These are phyloP conservation scores for Drosophila watanabei DNA, from an alignment of 1,140 invertebrate genomes.

Conservation along the genomic window DNA sequence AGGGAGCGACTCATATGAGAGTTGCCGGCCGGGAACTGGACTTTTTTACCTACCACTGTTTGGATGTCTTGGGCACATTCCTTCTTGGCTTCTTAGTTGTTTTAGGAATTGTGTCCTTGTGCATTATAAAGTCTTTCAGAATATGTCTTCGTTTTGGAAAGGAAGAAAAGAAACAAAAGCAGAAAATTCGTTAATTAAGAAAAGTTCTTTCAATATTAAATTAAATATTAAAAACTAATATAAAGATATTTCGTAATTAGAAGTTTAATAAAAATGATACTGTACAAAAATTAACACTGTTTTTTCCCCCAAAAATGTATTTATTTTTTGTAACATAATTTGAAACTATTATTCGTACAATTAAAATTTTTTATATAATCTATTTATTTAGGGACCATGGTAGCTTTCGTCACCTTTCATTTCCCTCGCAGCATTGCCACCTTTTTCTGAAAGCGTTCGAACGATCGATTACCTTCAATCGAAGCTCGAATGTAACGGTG, in stretches of 20 bases:
- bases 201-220: neutral
- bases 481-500: conserved; percentile 23
- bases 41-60: conserved; percentile 48
- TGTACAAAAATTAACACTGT: too few species aligned
- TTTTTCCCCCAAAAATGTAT: too few species aligned
- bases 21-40: conserved; percentile 70
- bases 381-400: neutral
- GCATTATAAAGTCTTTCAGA: neutral
- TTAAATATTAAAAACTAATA: neutral
- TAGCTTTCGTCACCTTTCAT: neutral
- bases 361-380: too few species aligned
- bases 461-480: neutral
- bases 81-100: neutral
- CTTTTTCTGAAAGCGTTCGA: neutral
- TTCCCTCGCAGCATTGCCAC: neutral
- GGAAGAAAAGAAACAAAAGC: neutral
- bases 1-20: conserved; percentile 84
- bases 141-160: neutral
- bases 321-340: too few species aligned
- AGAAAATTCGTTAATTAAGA: neutral
- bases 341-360: too few species aligned
- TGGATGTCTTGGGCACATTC: conserved; percentile 44
- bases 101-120: neutral
- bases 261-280: too few species aligned
- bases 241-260: too few species aligned